A percentile compares a stretch with the other conserved stretches of the same genome.
Conservation (phyloP, 2,113 vertebrate species). For the Marmota flaviventris region DNA sequence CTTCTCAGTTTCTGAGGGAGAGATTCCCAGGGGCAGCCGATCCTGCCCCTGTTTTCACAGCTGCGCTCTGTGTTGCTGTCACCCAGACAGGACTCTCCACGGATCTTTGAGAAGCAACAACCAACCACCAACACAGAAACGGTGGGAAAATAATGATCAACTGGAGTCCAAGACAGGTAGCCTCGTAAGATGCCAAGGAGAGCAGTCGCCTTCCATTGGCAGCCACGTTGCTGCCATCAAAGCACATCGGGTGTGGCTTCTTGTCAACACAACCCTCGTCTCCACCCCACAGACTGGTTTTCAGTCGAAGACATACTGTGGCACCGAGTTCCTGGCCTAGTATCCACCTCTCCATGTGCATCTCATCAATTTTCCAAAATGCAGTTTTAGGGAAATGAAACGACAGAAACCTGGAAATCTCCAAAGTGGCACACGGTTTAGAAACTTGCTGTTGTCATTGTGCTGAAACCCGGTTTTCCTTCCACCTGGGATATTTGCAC, state of each 20-base stretch:
- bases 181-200: constrained; percentile 41
- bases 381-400: background rate
- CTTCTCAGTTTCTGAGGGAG: background rate
- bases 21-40: background rate
- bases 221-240: background rate
- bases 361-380: background rate
- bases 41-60: background rate
- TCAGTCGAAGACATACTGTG: background rate
- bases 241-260: background rate
- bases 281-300: background rate
- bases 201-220: background rate
- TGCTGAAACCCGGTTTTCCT: background rate
- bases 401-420: background rate
- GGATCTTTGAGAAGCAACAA: background rate
- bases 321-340: background rate
- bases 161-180: background rate
- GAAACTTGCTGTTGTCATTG: background rate
- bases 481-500: background rate
- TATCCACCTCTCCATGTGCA: background rate
- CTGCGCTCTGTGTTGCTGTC: background rate
- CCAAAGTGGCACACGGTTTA: background rate
- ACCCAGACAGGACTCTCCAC: background rate
- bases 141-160: constrained; percentile 34
- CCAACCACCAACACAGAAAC: background rate
- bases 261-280: background rate